Base-by-base conservation (phyloP, 92 coral and sea anemone species). In the Zoanthus sociatus region DNA sequence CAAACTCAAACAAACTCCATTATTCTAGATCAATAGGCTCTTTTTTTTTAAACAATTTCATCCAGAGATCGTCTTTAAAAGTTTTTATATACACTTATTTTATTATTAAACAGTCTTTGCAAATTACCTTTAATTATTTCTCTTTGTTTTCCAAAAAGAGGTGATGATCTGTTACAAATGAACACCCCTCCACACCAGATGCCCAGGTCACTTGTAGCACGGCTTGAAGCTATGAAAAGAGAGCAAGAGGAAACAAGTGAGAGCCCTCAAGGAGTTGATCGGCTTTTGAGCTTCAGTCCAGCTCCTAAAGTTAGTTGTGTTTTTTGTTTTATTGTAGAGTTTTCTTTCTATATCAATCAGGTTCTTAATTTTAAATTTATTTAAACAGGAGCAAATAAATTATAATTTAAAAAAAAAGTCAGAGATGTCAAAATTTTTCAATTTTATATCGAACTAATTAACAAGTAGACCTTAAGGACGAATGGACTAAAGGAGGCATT, bases 91-190 rank as follows among this genome's bases (percentile, higher is more conserved):
- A 26, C 71, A 13, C 1, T 5, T 11, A 30, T 32, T 21, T 7
- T 30, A 2, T 47, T 16, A 14, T 12, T 9, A 17, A 46, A 18
- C 15, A 47, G 56, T 26, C 61, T n/a, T 48, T 4, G 11, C 50
- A 6, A 55, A 12, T 13, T 68, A 2, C 42, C 42, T 47, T 16
- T 13, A 7, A 15, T 84, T 6, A 63, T 11, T 71, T 44, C 31
- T 51, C 17, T 61, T 50, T 79, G 54, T 50, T 17, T 67, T 18
- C 66, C 37, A 26, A 13, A 37, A 50, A 31, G 18, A 26, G 91
- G 91, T n/a, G 98, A 78, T 78, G 95, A 96, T 73, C 87, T 96
- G 67, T 81, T 95, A 15, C 91, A 93, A 46, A 94, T 96, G 96
- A 93, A 91, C 89, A 94, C 98, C 2, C 98, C 98, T 17, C 92